Evolutionary conservation across 2,888 invertebrate species (phyloP), one percentile per base, ranked within the genome.

Genomic region (Serripes groenlandicus): DNA sequence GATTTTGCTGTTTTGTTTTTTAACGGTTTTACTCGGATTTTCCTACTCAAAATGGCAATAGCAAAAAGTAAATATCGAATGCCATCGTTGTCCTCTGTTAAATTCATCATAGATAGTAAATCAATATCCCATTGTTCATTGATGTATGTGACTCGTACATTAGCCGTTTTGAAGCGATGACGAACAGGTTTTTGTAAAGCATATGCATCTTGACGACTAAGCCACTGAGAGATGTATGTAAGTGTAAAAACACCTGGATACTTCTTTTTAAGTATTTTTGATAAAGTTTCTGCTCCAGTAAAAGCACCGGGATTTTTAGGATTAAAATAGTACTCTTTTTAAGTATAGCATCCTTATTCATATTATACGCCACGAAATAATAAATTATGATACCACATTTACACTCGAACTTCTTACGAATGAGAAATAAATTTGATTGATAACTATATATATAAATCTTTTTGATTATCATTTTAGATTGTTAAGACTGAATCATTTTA

Each of bases 71-170:
- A 23, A 77, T 77, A 83, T 21, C 76, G 64, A 26, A 82, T 68
- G 7, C 80, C 79, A 75, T 77, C 75, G 26, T 82, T 85, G 5
- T 82, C 77, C 11, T 73, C 66, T 15, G 72, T 32, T 21, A 82
- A 32, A 34, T 82, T 71, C 3, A 52, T 26, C 71, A 80, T 72
- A 3, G 77, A 75, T 58, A 81, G 42, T 23, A 81, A 69, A 71
- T 78, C 80, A n/a, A 78, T 75, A 30, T 80, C 84, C 71, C 81
- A 74, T 68, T 77, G 79, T 34, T 79, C 79, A 18, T 70, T 74
- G 26, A 82, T 77, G 21, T 30, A 21, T 7, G 83, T 76, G 18
- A 83, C 78, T 21, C 79, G 54, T 37, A 83, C 79, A 62, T 76
- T 76, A 32, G 83, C 75, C 23, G 76, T 76, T 52, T 79, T 79